A percentile compares a stretch with the other conserved stretches of the same genome.
Conservation (phyloP, 2,113 vertebrate genomes). For the Eptesicus fuscus region DNA sequence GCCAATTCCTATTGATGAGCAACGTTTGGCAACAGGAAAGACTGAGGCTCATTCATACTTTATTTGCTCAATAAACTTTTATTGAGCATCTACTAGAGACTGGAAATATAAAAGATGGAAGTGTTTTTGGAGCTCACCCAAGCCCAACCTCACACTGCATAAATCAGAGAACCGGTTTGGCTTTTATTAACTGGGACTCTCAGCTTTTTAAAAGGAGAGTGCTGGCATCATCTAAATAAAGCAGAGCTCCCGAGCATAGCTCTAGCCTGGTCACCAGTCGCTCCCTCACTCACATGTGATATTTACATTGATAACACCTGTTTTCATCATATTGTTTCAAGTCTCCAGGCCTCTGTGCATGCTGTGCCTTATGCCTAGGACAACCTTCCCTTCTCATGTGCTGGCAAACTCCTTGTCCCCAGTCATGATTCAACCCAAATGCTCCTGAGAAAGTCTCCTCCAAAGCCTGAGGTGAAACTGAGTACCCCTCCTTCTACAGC, state of each 20-base stretch:
- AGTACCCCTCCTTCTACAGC: not conserved
- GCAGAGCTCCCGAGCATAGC: not conserved
- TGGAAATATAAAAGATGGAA: not conserved
- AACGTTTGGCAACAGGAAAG: not conserved
- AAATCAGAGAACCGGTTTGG: not conserved
- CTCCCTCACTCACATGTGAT: not conserved
- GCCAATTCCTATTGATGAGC: not conserved
- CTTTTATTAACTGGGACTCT: not conserved
- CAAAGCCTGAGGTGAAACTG: not conserved
- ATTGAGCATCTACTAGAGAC: not conserved
- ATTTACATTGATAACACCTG: too few species aligned
- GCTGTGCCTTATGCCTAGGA: not conserved
- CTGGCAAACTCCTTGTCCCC: not conserved
- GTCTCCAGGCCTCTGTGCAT: not conserved
- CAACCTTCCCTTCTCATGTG: not conserved
- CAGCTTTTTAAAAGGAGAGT: not conserved
- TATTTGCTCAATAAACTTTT: not conserved
- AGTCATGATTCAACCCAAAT: not conserved
- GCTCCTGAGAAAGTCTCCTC: not conserved
- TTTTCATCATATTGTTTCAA: not conserved
- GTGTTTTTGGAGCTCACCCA: not conserved
- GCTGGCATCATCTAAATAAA: not conserved
- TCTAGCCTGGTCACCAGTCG: not conserved
- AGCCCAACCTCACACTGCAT: not conserved
- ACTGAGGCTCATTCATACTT: not conserved